Base-by-base conservation (phyloP, 53 echinoderm and acorn worm genomes). In the Astropecten irregularis region DNA sequence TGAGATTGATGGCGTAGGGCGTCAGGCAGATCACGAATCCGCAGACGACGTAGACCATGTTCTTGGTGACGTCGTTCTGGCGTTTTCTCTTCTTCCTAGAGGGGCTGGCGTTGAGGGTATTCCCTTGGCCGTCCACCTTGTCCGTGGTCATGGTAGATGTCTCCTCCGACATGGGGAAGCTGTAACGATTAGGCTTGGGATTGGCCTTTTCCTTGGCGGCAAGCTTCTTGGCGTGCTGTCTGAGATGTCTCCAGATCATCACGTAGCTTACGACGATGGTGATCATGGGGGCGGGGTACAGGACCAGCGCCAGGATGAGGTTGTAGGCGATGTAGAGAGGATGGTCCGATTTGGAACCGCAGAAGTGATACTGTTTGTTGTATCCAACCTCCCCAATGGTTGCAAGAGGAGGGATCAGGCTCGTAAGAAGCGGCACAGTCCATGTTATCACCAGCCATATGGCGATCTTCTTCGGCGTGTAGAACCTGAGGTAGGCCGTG, bases 1-100 rank as follows among this genome's bases (percentile, higher is more conserved):
- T 46, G 7, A 89, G 77, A 57, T 70, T 79, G 11, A 89, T 53
- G n/a, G 82, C 89, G 51, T 86, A 92, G 11, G 92, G 92, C 6
- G 92, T 92, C 31, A 89, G 58, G 22, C 92, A 92, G 2, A 92
- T 15, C 20, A 85, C 55, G 62, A 86, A 92, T 0, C 82, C 92
- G 49, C 58, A 60, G 1, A 92, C 83, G 19, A 92, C 70, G 40
- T 74, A 89, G 49, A 92, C 68, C 68, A 92, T 82, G 71, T 92
- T 92, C 73, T 89, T 89, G 33, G 92, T 89, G 44, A 92, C 85
- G 11, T 82, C 81, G 10, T 67, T 59, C 49, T 92, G 89, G 36
- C 77, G 65, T 2, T 42, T 40, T 40, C 86, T 64, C 40, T 60
- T 81, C 27, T 60, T 57, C 4, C 74, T 46, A n/a, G 48, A 60